Evolutionary conservation across 2,113 vertebrate species (phyloP), one percentile per base, ranked within the genome.

Genomic region (Platycercus adscitus): DNA sequence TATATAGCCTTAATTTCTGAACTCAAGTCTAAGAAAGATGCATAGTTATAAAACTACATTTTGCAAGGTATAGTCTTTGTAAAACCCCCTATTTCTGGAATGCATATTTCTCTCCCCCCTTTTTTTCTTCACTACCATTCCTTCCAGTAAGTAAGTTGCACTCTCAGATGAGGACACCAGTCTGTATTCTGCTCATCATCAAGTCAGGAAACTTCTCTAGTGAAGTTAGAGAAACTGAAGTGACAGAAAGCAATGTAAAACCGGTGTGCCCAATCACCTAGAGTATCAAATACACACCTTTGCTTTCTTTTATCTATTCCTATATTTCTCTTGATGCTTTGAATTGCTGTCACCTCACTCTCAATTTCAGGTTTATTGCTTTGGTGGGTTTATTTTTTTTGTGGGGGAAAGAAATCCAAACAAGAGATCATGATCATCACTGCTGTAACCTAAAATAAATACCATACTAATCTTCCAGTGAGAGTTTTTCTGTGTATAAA

Each of bases 221-320:
- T 28, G 33, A 93, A 79, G 47, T 52, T 43, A 86, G 31, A 84
- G 65, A 81, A 90, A 78, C 9, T n/a, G 60, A 69, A 80, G 37
- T 61, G 52, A 83, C 37, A 80, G 66, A 88, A 77, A 72, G 61
- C n/a, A 64, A 24, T 7, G 39, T 53, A 66, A 89, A 96, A 64
- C 4, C 35, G 49, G 41, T 14, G 18, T 47, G 24, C 41, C 43
- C n/a, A 29, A 71, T 53, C 52, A 68, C 26, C 65, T 66, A 2
- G 2, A 50, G 16, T 63, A 66, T 23, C 49, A 58, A 88, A 83
- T 11, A 89, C 28, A 69, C 4, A 4, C 3, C 29, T 77, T 31
- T 17, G n/a, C 3, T 47, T 31, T 56, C 31, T 64, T 39, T n/a
- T 18, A 86, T 17, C 26, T 37, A 41, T 56, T 89, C 71, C 39